Evolutionary conservation across 2,888 invertebrate genomes (phyloP).

Genomic region (Crioceris asparagi): DNA sequence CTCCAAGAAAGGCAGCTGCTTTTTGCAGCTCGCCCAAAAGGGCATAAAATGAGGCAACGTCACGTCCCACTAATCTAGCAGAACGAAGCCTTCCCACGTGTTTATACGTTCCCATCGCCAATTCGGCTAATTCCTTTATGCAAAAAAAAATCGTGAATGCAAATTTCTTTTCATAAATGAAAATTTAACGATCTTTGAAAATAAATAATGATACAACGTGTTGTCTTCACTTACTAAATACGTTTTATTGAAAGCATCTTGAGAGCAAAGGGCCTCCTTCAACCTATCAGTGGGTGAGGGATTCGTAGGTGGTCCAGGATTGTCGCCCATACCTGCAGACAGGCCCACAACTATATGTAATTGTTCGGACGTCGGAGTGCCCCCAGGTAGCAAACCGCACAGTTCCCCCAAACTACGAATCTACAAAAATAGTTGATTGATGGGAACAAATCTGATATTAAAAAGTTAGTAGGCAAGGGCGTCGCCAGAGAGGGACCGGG

Average conservation of each 20-base stretch:
- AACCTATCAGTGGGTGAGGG: slow-evolving; percentile 68
- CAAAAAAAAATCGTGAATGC: slow-evolving; percentile 3
- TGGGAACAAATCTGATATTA: neutral
- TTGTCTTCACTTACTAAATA: slow-evolving; percentile 51
- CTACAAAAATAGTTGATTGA: slow-evolving; percentile 37
- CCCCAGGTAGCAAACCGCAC: slow-evolving; percentile 82
- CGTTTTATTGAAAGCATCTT: slow-evolving; percentile 77
- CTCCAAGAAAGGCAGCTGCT: slow-evolving; percentile 79
- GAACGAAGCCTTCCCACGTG: slow-evolving; percentile 73
- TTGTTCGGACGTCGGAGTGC: slow-evolving; percentile 73
- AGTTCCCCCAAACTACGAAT: slow-evolving; percentile 74
- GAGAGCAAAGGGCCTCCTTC: slow-evolving; percentile 83
- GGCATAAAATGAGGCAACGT: slow-evolving; percentile 84
- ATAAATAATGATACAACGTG: neutral
- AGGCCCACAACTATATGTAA: slow-evolving; percentile 82
- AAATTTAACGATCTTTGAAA: no score
- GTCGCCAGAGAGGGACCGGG: no score
- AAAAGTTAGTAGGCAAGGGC: no score
- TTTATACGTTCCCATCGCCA: slow-evolving; percentile 94
- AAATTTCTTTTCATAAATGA: no score
- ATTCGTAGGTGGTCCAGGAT: slow-evolving; percentile 41
- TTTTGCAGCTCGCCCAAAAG: slow-evolving; percentile 77
- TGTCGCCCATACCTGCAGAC: slow-evolving; percentile 82
- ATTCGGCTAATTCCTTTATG: slow-evolving; percentile 72
- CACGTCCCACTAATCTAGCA: slow-evolving; percentile 78